Evolutionary conservation across 2,797 vertebrate genomes (phyloP), one percentile per base, ranked within the genome.

Genomic region (Cyclopterus lumpus): DNA sequence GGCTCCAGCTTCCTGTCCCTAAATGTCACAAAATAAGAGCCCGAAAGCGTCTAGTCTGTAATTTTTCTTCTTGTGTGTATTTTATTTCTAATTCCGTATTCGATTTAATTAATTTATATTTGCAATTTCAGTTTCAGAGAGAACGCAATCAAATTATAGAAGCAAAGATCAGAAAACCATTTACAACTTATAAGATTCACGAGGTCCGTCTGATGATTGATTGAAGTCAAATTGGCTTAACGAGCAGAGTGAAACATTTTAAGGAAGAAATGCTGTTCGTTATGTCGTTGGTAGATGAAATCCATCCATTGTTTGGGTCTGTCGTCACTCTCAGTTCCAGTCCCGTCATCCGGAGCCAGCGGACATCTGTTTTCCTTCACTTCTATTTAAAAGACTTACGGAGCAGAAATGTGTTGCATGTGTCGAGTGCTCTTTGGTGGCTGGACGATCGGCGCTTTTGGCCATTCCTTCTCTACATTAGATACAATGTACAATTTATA

Each of bases 341-440:
- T 70, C n/a, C 67, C 24, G 26, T 44, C 10, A 63, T 70, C 58
- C 53, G 9, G 44, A 59, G 44, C 28, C 61, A 79, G 46, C 34
- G 70, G 60, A 74, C 59, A 81, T 85, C 62, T 84, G 80, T 81
- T 71, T 78, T 44, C 5, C 59, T 79, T 80, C 62, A 58, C 44
- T 55, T 75, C 73, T 54, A 65, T 75, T 72, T 49, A 68, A 71
- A 81, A 73, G 60, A 71, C 61, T 70, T 38, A 71, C 73, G 38
- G n/a, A 53, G 57, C 51, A 60, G 66, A 80, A 71, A 73, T 85
- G 61, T 70, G 76, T 63, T 86, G 78, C 70, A 71, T 40, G 40
- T 83, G 68, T 80, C 51, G 6, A 32, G 7, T 40, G 67, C 65
- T 16, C 16, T 61, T 46, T 26, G 6, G 24, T 58, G 62, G 60